A percentile compares a stretch with the other conserved stretches of the same genome.
These are phyloP conservation scores for Sesamia nonagrioides DNA, from an alignment of 1,140 invertebrate species.

Conservation along the genomic window DNA sequence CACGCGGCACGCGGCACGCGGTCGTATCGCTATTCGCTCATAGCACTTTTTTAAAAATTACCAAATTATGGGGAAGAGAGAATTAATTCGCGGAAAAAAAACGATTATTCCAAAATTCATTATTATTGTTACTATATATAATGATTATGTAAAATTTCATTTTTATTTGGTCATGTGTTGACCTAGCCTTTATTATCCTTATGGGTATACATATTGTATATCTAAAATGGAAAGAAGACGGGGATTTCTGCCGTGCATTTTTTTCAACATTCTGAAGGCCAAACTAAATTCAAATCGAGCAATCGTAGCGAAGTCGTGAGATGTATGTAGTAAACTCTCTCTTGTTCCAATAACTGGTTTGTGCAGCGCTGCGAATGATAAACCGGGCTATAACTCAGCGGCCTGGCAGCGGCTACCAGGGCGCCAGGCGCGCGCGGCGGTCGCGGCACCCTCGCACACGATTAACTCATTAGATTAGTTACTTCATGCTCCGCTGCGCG, in stretches of 20 bases:
- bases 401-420: neutral
- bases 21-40: too few relatives aligned
- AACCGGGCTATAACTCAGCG: constrained; percentile 37
- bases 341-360: constrained; percentile 32
- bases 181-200: too few relatives aligned
- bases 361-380: constrained; percentile 28
- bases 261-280: neutral
- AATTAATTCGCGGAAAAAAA: too few relatives aligned
- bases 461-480: constrained; percentile 49
- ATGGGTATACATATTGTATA: too few relatives aligned
- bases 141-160: too few relatives aligned
- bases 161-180: too few relatives aligned
- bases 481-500: constrained; percentile 32
- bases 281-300: neutral
- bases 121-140: too few relatives aligned
- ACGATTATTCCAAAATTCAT: too few relatives aligned
- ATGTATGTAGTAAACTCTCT: constrained; percentile 12
- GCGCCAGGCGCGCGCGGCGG: constrained; percentile 11
- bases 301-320: neutral
- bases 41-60: too few relatives aligned
- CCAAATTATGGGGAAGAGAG: too few relatives aligned
- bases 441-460: constrained; percentile 30
- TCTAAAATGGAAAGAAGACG: neutral
- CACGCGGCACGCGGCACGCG: too few relatives aligned
- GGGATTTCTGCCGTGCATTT: neutral